These are phyloP conservation scores for Sebastes fasciatus DNA, from an alignment of 2,113 vertebrate genomes.

Conservation along the genomic window DNA sequence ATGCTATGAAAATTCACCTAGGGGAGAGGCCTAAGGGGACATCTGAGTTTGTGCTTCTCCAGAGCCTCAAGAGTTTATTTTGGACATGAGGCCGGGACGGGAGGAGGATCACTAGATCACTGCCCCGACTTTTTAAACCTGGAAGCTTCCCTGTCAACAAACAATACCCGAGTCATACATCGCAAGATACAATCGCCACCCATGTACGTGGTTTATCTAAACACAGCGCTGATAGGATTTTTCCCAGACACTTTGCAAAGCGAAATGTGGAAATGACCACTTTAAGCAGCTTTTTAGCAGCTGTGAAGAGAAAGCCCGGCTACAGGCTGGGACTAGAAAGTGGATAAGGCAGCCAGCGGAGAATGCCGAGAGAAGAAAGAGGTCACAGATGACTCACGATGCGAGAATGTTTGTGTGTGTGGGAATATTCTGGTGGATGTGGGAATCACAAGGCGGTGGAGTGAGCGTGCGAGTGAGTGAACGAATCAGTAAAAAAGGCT, in stretches of 20 bases:
- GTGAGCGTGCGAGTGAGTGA: constrained; percentile 12
- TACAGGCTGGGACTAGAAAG: constrained; percentile 55
- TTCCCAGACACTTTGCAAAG: constrained; percentile 29
- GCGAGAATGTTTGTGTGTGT: constrained; percentile 72
- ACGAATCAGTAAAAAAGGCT: not conserved
- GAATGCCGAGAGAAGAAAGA: constrained; percentile 55
- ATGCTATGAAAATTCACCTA: constrained; percentile 57
- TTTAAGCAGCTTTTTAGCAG: constrained; percentile 58
- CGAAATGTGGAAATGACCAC: constrained; percentile 33
- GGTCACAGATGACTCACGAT: constrained; percentile 77
- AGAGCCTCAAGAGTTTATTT: constrained; percentile 64
- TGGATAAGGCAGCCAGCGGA: constrained; percentile 59
- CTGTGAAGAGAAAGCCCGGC: constrained; percentile 40
- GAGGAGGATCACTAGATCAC: constrained; percentile 56
- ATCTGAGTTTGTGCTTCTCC: constrained; percentile 59
- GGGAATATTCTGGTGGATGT: constrained; percentile 62
- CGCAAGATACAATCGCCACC: constrained; percentile 14
- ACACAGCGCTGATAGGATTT: constrained; percentile 48
- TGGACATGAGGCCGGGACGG: constrained; percentile 61
- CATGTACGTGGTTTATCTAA: constrained; percentile 48
- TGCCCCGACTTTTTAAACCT: constrained; percentile 71
- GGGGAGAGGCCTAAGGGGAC: constrained; percentile 53
- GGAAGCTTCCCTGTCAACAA: constrained; percentile 73
- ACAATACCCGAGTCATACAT: constrained; percentile 54
- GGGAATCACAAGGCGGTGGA: constrained; percentile 45